phyloP scores from a whole-genome alignment of 2,797 vertebrate genomes.

The Etheostoma perlongum region DNA sequence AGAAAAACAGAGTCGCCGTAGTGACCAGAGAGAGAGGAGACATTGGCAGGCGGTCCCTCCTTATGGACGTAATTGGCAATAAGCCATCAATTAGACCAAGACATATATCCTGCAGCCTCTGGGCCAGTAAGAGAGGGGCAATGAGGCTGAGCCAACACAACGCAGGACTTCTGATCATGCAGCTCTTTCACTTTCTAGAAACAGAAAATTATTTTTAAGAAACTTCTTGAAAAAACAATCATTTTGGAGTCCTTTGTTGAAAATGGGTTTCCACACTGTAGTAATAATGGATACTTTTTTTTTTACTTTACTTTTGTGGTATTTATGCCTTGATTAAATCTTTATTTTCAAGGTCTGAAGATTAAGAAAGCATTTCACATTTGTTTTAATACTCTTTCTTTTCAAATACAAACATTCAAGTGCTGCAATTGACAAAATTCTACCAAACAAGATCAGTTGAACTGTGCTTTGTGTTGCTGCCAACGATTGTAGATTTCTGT shows the following conservation, averaged over 20 bases:
- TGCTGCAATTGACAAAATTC: background rate
- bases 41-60: constrained; percentile 17
- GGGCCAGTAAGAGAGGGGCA: constrained; percentile 28
- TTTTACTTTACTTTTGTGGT: background rate
- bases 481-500: no score
- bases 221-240: constrained; percentile 2
- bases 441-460: no score
- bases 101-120: constrained; percentile 44
- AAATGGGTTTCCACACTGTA: background rate
- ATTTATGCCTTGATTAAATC: background rate
- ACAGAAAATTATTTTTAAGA: constrained; percentile 12
- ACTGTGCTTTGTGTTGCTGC: background rate
- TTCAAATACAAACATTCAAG: constrained; percentile 1
- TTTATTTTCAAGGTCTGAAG: background rate
- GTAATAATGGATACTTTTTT: background rate
- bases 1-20: constrained; percentile 4
- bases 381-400: background rate
- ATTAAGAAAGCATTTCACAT: background rate
- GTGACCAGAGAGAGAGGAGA: constrained; percentile 21
- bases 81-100: constrained; percentile 54
- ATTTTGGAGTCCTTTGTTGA: background rate
- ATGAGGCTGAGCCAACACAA: constrained; percentile 41
- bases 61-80: constrained; percentile 38
- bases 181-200: constrained; percentile 35
- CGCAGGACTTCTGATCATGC: constrained; percentile 43